These are phyloP conservation scores for Scaptomyza hsui DNA, from an alignment of 1,140 invertebrate species.

Conservation along the genomic window DNA sequence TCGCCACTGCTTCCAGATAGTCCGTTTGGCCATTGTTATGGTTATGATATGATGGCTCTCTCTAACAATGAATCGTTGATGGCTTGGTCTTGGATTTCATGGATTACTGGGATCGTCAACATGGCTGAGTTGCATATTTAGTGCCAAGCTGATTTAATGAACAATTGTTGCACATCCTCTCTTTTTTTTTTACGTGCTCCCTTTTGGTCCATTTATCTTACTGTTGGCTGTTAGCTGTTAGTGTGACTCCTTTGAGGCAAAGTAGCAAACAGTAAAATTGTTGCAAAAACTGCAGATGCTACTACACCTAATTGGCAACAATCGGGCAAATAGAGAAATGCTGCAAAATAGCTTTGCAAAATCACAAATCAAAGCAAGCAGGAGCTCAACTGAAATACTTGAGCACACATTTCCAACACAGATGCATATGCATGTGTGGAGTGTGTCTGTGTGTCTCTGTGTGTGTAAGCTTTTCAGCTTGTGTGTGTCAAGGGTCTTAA, in stretches of 20 bases:
- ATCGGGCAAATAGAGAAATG: not conserved
- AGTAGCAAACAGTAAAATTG: not conserved
- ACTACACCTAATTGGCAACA: not conserved
- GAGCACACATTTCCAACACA: not conserved
- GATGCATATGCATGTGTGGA: slow-evolving; percentile 1
- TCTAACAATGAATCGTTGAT: slow-evolving; percentile 5
- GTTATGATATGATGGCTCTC: not conserved
- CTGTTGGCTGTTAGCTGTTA: not conserved
- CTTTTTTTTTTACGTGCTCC: not conserved
- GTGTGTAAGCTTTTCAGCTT: slow-evolving; percentile 9
- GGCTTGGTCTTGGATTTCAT: slow-evolving; percentile 13
- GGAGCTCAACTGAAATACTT: not conserved
- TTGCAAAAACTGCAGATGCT: not conserved
- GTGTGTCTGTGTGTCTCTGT: slow-evolving; percentile 18
- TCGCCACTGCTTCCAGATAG: not conserved
- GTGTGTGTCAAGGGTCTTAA: slow-evolving; percentile 42
- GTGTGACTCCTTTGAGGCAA: not conserved
- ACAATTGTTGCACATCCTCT: slow-evolving; percentile 39
- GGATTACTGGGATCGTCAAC: slow-evolving; percentile 55
- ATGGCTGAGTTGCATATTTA: slow-evolving; percentile 33
- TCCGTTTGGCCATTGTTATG: slow-evolving; percentile 2
- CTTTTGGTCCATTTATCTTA: not conserved
- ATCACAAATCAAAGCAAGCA: slow-evolving; percentile 2
- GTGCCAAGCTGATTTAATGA: slow-evolving; percentile 49
- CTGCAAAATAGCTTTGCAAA: not conserved